These are phyloP conservation scores for Plagiodera versicolora DNA, from an alignment of 2,888 invertebrate species.

Conservation along the genomic window DNA sequence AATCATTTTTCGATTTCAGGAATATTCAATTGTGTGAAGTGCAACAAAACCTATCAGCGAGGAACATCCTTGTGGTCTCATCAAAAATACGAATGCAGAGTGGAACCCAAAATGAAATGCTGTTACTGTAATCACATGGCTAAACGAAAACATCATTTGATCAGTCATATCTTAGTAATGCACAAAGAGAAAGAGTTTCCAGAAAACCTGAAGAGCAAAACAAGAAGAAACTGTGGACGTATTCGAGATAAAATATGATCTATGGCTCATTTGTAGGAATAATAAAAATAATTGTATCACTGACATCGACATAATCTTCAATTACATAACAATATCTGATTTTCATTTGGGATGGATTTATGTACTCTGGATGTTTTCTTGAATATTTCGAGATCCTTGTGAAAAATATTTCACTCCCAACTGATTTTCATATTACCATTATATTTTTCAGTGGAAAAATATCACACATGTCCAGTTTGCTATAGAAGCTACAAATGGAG, in stretches of 20 bases:
- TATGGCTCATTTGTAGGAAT: too few relatives aligned
- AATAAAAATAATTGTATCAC: too few relatives aligned
- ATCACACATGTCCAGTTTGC: neutral
- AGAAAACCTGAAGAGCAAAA: neutral
- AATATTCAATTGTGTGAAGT: neutral
- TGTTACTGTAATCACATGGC: conserved; percentile 19
- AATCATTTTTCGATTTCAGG: neutral
- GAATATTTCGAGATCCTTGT: too few relatives aligned
- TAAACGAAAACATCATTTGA: conserved; percentile 26
- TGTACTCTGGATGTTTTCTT: too few relatives aligned
- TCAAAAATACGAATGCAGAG: conserved; percentile 23
- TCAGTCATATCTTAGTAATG: conserved; percentile 16
- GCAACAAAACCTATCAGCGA: conserved; percentile 24
- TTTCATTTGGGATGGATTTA: too few relatives aligned
- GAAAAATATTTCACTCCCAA: too few relatives aligned
- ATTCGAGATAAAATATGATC: too few relatives aligned
- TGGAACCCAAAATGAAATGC: conserved; percentile 22
- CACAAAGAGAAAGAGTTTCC: conserved; percentile 13
- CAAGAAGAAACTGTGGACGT: neutral
- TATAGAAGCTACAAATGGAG: neutral
- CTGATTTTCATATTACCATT: too few relatives aligned
- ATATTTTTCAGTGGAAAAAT: too few relatives aligned
- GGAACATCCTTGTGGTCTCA: conserved; percentile 21
- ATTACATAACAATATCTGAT: too few relatives aligned
- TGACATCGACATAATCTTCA: too few relatives aligned